Conservation (phyloP, 2,113 vertebrate species). For the Pedionomus torquatus region DNA sequence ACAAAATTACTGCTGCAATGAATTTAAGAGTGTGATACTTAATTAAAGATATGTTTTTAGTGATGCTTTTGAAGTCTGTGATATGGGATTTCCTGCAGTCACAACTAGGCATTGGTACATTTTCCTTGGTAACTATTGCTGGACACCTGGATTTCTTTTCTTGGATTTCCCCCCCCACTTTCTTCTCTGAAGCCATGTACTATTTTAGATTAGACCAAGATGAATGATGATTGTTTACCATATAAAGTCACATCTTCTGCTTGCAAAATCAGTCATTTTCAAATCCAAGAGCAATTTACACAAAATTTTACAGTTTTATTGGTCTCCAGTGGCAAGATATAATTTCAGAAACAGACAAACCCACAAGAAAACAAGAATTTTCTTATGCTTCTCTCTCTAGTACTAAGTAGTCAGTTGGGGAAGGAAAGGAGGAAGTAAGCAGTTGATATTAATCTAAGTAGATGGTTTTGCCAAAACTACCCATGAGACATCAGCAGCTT, state of each 20-base stretch:
- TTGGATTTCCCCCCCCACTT: background rate
- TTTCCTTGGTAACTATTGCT: background rate
- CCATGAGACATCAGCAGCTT: background rate
- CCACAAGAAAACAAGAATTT: slow-evolving; percentile 25
- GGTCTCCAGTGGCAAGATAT: slow-evolving; percentile 32
- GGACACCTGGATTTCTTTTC: background rate
- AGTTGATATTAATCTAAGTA: slow-evolving; percentile 36
- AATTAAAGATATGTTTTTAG: background rate
- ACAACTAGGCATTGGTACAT: background rate
- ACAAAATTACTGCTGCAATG: background rate
- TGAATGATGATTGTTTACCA: slow-evolving; percentile 27
- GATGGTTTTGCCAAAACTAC: slow-evolving; percentile 48
- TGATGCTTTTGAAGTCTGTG: background rate
- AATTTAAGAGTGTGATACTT: background rate
- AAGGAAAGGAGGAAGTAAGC: slow-evolving; percentile 34
- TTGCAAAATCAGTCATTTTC: slow-evolving; percentile 42
- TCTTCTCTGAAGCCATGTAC: background rate
- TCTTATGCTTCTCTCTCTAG: background rate
- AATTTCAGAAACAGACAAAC: slow-evolving; percentile 47
- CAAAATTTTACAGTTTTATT: slow-evolving; percentile 40
- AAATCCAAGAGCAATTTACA: slow-evolving; percentile 24
- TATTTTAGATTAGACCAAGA: background rate
- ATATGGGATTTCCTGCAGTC: background rate
- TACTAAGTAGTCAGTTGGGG: slow-evolving; percentile 32
- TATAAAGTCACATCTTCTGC: background rate